Conservation (phyloP, 1,140 invertebrate genomes). For the Hermetia illucens region DNA sequence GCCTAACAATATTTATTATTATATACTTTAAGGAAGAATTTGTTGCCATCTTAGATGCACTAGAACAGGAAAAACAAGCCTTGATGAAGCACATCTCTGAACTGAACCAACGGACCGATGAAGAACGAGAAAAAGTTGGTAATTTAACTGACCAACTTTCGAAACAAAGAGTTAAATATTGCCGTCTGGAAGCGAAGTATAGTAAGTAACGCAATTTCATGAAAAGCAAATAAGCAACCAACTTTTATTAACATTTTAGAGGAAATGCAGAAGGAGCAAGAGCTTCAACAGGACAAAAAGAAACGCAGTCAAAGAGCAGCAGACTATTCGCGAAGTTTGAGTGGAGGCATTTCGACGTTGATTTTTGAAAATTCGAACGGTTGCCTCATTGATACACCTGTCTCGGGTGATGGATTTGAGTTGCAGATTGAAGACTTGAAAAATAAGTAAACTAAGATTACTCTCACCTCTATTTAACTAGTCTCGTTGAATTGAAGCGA, state of each 20-base stretch:
- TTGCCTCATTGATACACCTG: too few relatives aligned
- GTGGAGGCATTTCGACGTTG: constrained; percentile 17
- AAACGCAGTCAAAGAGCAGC: constrained; percentile 23
- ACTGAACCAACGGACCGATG: constrained; percentile 33
- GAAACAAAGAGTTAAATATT: constrained; percentile 20
- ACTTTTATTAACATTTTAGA: constrained; percentile 2
- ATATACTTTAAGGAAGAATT: constrained; percentile 19
- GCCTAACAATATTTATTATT: constrained; percentile 4
- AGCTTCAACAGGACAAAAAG: constrained; percentile 19
- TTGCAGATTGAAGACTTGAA: constrained; percentile 18
- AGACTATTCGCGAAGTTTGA: constrained; percentile 18
- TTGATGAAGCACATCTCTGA: constrained; percentile 36
- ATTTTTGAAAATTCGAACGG: constrained; percentile 17
- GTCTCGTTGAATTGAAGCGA: too few relatives aligned
- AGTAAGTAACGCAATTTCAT: constrained; percentile 6
- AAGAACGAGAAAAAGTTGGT: constrained; percentile 30
- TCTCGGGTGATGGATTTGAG: too few relatives aligned
- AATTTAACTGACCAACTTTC: constrained; percentile 10
- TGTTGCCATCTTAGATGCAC: constrained; percentile 27
- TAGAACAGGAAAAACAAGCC: constrained; percentile 38
- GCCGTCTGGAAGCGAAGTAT: constrained; percentile 18
- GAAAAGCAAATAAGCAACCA: too few relatives aligned
- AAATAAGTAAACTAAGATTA: constrained; percentile 21
- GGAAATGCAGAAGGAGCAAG: constrained; percentile 23
- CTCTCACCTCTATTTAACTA: too few relatives aligned